Percentiles rank a stretch among this genome's conserved stretches.
phyloP scores from a whole-genome alignment of 2,888 invertebrate species.

The Pantelozetes paolii region DNA sequence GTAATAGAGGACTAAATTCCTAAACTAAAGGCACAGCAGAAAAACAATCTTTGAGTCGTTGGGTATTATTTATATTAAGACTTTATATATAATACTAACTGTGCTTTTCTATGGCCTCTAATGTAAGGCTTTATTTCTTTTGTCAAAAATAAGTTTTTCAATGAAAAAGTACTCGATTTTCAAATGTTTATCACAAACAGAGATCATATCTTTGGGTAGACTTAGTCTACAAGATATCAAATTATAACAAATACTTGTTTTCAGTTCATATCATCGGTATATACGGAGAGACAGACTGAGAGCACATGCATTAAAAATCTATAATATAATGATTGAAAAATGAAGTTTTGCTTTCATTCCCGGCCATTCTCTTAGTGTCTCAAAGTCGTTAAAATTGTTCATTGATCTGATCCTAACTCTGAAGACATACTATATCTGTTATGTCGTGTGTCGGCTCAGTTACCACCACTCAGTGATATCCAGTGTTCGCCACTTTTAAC shows the following conservation, averaged over 20 bases:
- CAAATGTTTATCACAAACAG: not conserved
- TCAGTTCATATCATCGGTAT: not conserved
- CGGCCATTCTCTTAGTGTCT: not conserved
- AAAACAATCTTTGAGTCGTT: not conserved
- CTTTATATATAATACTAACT: not conserved
- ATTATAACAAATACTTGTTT: not conserved
- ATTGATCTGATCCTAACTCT: not conserved
- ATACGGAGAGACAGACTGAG: not conserved
- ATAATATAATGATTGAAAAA: not conserved
- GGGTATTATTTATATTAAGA: constrained; percentile 2
- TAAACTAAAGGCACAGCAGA: not conserved
- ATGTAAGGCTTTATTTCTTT: not conserved
- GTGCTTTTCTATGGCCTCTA: not conserved
- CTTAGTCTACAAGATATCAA: not conserved
- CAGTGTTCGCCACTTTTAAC: not conserved
- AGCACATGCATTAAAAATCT: too few species aligned
- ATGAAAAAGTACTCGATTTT: constrained; percentile 1
- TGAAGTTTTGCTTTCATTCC: constrained; percentile 3
- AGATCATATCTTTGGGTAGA: not conserved
- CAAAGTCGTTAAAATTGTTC: constrained; percentile 19
- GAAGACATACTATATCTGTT: not conserved
- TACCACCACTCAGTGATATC: not conserved
- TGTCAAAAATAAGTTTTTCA: not conserved
- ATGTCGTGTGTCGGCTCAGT: not conserved
- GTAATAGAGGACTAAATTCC: not conserved